Base-by-base conservation (phyloP, 2,797 vertebrate species). In the Rhinoraja longicauda region DNA sequence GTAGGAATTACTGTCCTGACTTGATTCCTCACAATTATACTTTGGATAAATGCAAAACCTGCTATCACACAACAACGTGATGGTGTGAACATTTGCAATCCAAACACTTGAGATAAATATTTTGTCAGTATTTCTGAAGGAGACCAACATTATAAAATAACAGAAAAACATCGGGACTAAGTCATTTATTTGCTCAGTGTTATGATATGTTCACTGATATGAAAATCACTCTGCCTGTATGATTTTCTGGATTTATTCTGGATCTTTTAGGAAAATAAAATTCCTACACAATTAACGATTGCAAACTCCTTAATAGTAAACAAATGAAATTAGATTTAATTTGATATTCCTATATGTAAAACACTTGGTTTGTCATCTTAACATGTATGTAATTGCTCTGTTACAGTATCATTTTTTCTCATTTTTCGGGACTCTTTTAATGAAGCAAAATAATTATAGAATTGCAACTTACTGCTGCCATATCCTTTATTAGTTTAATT, bases 401-500 rank as follows among this genome's bases (percentile, higher is more conserved):
- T 93, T 93, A 59, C 6, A 39, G 0, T 0, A n/a, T 72, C 19
- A 93, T 8, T 91, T 9, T 78, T 93, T 1, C 7, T 36, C 59
- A 64, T 93, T 90, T 3, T 45, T 45, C 45, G 93, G 73, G 93
- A 93, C 45, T 53, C 73, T 73, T 92, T 57, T n/a, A 93, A 36
- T 79, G n/a, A 53, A 78, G 67, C 5, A 24, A 12, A 19, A n/a
- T 36, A 93, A 32, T 70, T 17, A 77, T 24, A 94, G 32, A 8
- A 91, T 0, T 93, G 70, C 93, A 94, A 96, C 99, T 98, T 96
- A 99, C 99, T 93, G 98, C 98, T 93, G 99, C 99, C 99, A 99
- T 99, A 95, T 99, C 99, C 96, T 99, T 99, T 93, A 99, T 97
- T 93, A 99, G 96, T 95, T 99, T 99, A 95, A 99, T 99, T 95